Base-by-base conservation (phyloP, 30 jellyfish, hydroid and myxozoan species). In the Hydractinia echinata region DNA sequence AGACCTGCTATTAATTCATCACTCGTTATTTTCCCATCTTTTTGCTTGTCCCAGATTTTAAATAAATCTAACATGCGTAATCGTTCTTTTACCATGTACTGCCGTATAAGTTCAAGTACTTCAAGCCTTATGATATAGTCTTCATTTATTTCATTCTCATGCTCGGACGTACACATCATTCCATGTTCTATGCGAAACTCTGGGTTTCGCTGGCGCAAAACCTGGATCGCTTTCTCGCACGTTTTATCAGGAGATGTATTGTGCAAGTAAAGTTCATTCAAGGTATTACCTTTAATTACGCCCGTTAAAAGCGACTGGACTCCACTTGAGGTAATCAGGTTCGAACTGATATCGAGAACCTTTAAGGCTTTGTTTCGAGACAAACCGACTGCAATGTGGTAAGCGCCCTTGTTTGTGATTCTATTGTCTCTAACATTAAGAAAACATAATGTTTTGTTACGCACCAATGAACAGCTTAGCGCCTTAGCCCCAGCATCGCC, bases 401-500 rank as follows among this genome's bases (percentile, higher is more conserved):
- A 52, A 4, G 96, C 96, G 7, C 96, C 96, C 52, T 18, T 69
- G 68, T 89, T 89, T 13, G 96, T 83, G 18, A 89, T 89, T 8
- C 95, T 82, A 68, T 89, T 89, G 60, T 89, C 82, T 15, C 88
- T 82, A 55, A 88, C 7, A 54, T 88, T 87, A 14, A 88, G 89
- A n/a, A 48, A 54, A 15, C 72, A 54, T 81, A 88, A 79, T 4
- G 96, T 83, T 39, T 82, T 30, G 81, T 88, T 88, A 7, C 16
- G 70, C 7, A 68, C 84, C 14, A 88, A 66, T 53, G 89, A 87
- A 44, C 53, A 64, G n/a, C 90, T 84, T 67, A 88, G 56, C 21
- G 89, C 94, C 21, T 76, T 85, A 51, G 94, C 94, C 7, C 96
- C 96, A 60, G 77, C 72, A 61, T 88, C 96, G 0, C 92, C 77